These are phyloP conservation scores for Silurus lanzhouensis DNA, from an alignment of 2,797 vertebrate genomes.

Conservation along the genomic window DNA sequence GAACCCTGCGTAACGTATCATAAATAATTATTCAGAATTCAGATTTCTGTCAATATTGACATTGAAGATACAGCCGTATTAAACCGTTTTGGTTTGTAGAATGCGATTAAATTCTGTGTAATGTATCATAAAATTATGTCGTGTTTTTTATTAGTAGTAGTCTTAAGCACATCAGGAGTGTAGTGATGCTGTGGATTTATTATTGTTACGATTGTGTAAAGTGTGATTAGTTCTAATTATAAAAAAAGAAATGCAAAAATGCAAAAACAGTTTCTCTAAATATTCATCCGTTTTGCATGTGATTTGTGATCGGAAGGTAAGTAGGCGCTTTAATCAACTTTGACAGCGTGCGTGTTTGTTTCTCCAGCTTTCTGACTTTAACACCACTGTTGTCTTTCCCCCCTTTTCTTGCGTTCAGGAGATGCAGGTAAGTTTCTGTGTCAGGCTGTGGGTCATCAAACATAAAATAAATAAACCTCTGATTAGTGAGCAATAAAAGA, in stretches of 20 bases:
- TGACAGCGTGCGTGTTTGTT: not conserved
- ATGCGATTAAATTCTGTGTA: no score
- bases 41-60: no score
- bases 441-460: not conserved
- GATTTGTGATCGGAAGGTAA: not conserved
- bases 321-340: not conserved
- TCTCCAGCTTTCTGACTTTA: constrained; percentile 50
- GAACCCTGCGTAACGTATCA: no score
- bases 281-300: not conserved
- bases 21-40: no score
- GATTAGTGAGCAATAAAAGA: not conserved
- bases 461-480: not conserved
- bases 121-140: no score
- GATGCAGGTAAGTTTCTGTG: constrained; percentile 91
- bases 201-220: not conserved
- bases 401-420: constrained; percentile 98
- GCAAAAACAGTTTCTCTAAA: not conserved
- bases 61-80: no score
- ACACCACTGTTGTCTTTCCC: constrained; percentile 84
- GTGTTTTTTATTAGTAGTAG: not conserved
- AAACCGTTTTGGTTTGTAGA: not conserved
- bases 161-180: not conserved
- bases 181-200: not conserved
- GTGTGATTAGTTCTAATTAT: not conserved
- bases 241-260: not conserved